Evolutionary conservation across 1,140 invertebrate species (phyloP), one percentile per base, ranked within the genome.

Genomic region (Diorhabda elongata): DNA sequence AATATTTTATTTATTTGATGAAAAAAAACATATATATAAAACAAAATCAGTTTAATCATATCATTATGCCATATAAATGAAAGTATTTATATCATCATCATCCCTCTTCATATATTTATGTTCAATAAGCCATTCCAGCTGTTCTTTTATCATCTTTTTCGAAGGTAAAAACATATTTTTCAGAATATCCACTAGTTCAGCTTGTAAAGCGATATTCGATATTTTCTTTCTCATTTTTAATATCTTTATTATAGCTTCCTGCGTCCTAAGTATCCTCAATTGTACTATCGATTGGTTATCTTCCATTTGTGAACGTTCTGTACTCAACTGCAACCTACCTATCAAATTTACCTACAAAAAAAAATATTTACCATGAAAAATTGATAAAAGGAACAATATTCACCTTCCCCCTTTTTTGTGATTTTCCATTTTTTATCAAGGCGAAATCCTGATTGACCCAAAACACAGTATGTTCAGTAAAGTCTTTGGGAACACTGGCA

Each of bases 161-260:
- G 95, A 97, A 44, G 98, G 98, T 74, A 98, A 83, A 85, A 99
- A 99, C 96, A 98, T 98, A 81, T 99, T 98, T 83, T 98, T 98
- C 63, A 99, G 84, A 82, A 99, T 98, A 84, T 99, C 97, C 5
- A 99, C 92, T 56, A 99, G 85, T 86, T 99, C 97, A 56, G 94
- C 94, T 85, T 99, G 97, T 60, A 99, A 84, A 72, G 97, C 93
- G 61, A 92, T 93, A 81, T 98, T 98, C 11, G 91, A 92, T 62
- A 98, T 95, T 58, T 89, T 88, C 82, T 98, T 98, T 66, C 97
- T 86, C 94, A 98, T 98, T 82, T 99, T 99, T 81, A 99, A 87
- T 66, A 99, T 98, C 83, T 98, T 98, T 70, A 99, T 98, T 70
- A 98, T 97, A n/a, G 96, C 96, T 83, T 98, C 96, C 89, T 98